Percentiles rank a stretch among this genome's conserved stretches.
Conservation (phyloP, 2,113 vertebrate genomes). For the human (Homo sapiens) region DNA sequence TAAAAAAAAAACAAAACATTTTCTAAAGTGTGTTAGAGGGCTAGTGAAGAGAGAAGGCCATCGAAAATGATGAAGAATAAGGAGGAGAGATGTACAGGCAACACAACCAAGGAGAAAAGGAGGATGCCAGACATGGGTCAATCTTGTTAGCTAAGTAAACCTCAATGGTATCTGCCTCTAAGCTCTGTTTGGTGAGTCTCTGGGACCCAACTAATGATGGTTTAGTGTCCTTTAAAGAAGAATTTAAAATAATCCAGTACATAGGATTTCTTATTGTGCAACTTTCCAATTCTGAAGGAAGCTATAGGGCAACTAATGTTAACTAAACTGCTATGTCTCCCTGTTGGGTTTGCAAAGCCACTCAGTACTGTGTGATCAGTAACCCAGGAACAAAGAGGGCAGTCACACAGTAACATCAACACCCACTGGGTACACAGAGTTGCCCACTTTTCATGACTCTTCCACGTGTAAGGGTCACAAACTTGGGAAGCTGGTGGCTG, state of each 20-base stretch:
- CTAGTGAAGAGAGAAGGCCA: neutral
- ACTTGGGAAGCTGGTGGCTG: neutral
- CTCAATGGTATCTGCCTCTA: neutral
- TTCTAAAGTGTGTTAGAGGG: neutral
- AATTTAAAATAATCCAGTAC: neutral
- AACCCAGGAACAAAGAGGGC: neutral
- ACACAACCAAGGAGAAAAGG: neutral
- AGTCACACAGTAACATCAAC: neutral
- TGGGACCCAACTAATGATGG: neutral
- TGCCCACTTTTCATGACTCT: neutral
- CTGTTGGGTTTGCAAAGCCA: neutral
- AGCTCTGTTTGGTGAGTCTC: neutral
- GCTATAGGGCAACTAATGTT: neutral
- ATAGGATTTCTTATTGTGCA: neutral
- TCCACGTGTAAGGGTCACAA: neutral
- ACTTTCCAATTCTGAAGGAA: neutral
- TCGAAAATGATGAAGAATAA: neutral
- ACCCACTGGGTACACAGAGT: neutral
- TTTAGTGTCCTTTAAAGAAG: constrained; percentile 5
- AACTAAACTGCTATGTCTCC: neutral
- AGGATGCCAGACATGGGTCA: neutral
- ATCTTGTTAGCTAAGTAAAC: neutral
- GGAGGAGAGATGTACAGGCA: neutral
- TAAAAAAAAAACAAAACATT: neutral
- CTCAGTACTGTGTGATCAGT: neutral